Base-by-base conservation (phyloP, 2,113 vertebrate genomes). In the Colinus virginianus region DNA sequence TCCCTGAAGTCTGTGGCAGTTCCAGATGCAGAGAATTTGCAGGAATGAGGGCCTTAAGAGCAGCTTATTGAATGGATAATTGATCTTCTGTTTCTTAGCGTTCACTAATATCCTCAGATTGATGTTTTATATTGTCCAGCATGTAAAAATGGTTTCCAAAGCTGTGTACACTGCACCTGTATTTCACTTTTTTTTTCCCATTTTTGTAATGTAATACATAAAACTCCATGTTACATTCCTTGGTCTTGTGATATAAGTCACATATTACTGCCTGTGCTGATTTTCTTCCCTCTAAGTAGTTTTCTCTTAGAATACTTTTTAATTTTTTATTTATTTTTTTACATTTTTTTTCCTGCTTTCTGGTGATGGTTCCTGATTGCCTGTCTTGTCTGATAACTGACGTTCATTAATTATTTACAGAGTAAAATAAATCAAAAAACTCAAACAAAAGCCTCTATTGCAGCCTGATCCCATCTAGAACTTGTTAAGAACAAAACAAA, bases 351-450 rank as follows among this genome's bases (percentile, higher is more conserved):
- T 98, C 96, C 97, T 98, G 97, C 98, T 99, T 98, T 98, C 98
- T 99, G 98, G 99, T 99, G 98, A 99, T 98, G 98, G 98, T 98
- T 98, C 98, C 99, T 99, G 99, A 99, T 99, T 99, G 99, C 99
- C 99, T 99, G 99, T 99, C 98, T 99, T 99, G 99, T 99, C 99
- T 98, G 97, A 98, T 98, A 98, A 98, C 98, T 98, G 97, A 97
- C 94, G 97, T 97, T 93, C 96, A 95, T 95, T 95, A 96, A 96
- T 97, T 91, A 97, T 96, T 96, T 97, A 95, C 97, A 97, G 96
- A 98, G 97, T 88, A 96, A 97, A 96, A 93, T 94, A 87, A 87
- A 92, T 94, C 76, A 58, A 53, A 89, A 92, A 90, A 88, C 96
- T 98, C 96, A 98, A 98, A 97, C 97, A 92, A 98, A 99, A 98